phyloP scores from a whole-genome alignment of 2,797 vertebrate species.

The Loris lydekkerianus region DNA sequence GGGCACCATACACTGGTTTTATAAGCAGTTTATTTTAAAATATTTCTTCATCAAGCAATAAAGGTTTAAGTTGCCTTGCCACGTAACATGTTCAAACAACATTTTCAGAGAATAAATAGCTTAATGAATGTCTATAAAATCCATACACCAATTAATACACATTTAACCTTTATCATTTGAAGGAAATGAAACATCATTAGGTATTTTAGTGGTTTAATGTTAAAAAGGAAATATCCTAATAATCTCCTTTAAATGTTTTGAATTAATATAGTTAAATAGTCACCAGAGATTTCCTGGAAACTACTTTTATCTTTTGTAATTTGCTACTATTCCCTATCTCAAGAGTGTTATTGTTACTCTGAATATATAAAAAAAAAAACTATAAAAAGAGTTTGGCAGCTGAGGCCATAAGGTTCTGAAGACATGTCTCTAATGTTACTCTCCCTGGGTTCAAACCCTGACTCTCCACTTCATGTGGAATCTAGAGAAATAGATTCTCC shows the following conservation, averaged over 20 bases:
- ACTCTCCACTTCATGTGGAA: background rate
- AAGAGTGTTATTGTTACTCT: background rate
- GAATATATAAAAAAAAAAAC: background rate
- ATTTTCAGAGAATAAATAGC: constrained; percentile 44
- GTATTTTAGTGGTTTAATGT: constrained; percentile 10
- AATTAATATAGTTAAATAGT: background rate
- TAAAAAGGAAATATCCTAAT: background rate
- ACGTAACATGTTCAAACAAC: background rate
- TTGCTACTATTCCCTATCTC: background rate
- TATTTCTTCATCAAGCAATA: background rate
- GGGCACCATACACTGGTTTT: too few species aligned
- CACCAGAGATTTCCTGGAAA: background rate
- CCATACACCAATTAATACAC: constrained; percentile 22
- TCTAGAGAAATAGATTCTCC: background rate
- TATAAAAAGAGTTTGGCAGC: background rate
- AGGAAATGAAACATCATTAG: background rate
- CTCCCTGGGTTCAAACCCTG: background rate
- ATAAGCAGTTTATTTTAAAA: background rate
- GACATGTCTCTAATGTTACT: background rate
- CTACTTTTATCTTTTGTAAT: background rate
- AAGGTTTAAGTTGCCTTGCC: constrained; percentile 30
- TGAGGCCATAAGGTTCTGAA: background rate
- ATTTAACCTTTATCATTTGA: constrained; percentile 40
- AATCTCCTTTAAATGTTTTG: background rate
- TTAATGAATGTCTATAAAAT: background rate